Conservation (phyloP, 2,113 vertebrate species). For the Callopanchax toddi region DNA sequence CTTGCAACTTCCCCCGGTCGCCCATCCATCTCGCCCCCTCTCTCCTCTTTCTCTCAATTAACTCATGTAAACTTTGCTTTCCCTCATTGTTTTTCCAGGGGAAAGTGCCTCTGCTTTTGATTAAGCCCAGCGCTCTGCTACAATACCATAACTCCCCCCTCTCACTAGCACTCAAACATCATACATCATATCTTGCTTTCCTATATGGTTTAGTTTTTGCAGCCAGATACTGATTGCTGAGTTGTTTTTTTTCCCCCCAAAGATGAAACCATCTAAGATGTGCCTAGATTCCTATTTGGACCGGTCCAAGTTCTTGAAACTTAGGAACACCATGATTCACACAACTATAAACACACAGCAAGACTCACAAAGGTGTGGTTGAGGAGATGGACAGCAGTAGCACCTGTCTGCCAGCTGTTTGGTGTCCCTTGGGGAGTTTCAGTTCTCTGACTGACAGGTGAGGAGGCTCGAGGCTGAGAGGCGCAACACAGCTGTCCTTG, state of each 20-base stretch:
- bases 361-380: constrained; percentile 55
- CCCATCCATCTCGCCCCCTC: constrained; percentile 57
- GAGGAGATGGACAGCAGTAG: constrained; percentile 47
- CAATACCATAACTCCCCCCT: constrained; percentile 45
- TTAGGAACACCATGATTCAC: constrained; percentile 13
- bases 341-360: constrained; percentile 19
- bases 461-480: constrained; percentile 63
- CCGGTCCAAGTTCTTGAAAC: constrained; percentile 17
- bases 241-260: neutral
- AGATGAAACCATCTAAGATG: constrained; percentile 9
- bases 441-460: constrained; percentile 74
- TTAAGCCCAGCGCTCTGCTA: constrained; percentile 60
- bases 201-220: constrained; percentile 30
- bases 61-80: constrained; percentile 77
- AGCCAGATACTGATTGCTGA: constrained; percentile 11
- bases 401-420: constrained; percentile 79
- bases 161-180: constrained; percentile 26
- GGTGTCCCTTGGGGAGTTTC: constrained; percentile 63
- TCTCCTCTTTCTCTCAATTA: constrained; percentile 67
- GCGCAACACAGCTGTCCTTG: constrained; percentile 72
- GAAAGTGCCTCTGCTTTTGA: constrained; percentile 74
- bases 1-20: constrained; percentile 56
- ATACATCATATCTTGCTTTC: constrained; percentile 39
- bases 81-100: constrained; percentile 73
- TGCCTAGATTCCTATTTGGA: constrained; percentile 38